These are phyloP conservation scores for Cryptotermes secundus DNA, from an alignment of 1,140 invertebrate genomes.

Conservation along the genomic window DNA sequence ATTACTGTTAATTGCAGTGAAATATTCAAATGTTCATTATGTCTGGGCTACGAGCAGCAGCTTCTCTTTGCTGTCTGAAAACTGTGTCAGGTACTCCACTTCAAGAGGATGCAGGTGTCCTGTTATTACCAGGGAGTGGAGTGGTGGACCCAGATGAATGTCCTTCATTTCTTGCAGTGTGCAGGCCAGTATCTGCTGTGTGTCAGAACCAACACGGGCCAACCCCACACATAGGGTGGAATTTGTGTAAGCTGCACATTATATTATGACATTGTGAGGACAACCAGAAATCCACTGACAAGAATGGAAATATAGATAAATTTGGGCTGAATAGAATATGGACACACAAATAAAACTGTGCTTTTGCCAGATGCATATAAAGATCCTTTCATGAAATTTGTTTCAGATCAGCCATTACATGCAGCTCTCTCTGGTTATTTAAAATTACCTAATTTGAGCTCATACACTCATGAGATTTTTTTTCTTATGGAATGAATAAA, in stretches of 20 bases:
- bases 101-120: constrained; percentile 89
- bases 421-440: too few relatives aligned
- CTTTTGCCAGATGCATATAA: too few relatives aligned
- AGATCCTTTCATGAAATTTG: too few relatives aligned
- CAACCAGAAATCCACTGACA: too few relatives aligned
- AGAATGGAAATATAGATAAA: too few relatives aligned
- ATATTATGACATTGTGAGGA: neutral
- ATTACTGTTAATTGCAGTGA: too few relatives aligned
- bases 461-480: too few relatives aligned
- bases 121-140: constrained; percentile 91
- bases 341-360: too few relatives aligned
- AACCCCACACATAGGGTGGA: constrained; percentile 72
- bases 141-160: constrained; percentile 81
- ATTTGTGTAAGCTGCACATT: neutral
- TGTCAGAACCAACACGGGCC: constrained; percentile 82
- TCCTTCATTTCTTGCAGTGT: constrained; percentile 72
- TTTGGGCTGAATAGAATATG: too few relatives aligned
- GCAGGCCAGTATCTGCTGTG: constrained; percentile 77
- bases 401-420: too few relatives aligned
- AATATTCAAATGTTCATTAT: neutral
- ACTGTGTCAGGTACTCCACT: constrained; percentile 76
- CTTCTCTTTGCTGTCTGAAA: constrained; percentile 39
- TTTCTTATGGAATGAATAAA: too few relatives aligned
- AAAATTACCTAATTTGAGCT: too few relatives aligned
- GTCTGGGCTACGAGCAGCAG: neutral